phyloP scores from a whole-genome alignment of 2,888 invertebrate genomes.

The Cheilosia pagana region DNA sequence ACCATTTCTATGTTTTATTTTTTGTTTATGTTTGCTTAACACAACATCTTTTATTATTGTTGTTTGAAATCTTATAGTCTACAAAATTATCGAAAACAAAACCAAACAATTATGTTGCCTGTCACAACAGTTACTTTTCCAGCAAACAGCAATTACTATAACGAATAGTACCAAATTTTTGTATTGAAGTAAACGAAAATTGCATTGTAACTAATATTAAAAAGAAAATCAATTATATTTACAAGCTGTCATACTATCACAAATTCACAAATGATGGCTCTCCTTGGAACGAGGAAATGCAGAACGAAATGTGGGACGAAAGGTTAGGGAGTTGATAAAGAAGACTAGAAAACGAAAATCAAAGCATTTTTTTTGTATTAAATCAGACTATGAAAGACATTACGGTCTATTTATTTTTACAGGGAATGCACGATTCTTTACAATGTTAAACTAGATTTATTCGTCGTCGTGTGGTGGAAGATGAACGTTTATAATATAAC shows the following conservation, averaged over 20 bases:
- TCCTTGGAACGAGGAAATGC: slow-evolving; percentile 26
- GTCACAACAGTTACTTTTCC: slow-evolving; percentile 14
- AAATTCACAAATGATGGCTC: neutral
- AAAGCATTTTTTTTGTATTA: slow-evolving; percentile 10
- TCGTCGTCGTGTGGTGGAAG: slow-evolving; percentile 3
- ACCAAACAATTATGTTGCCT: slow-evolving; percentile 43
- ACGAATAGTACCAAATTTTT: slow-evolving; percentile 4
- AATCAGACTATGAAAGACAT: slow-evolving; percentile 15
- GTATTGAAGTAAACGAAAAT: slow-evolving; percentile 58
- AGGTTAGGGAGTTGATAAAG: slow-evolving; percentile 8
- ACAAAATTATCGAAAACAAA: slow-evolving; percentile 52
- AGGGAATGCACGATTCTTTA: slow-evolving; percentile 16
- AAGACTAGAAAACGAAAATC: slow-evolving; percentile 11
- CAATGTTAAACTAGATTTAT: slow-evolving; percentile 25
- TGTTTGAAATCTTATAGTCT: neutral
- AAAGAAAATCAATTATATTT: slow-evolving; percentile 14
- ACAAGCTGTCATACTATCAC: slow-evolving; percentile 27
- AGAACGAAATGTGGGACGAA: slow-evolving; percentile 14
- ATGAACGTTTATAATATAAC: slow-evolving; percentile 2
- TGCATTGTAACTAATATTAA: slow-evolving; percentile 35
- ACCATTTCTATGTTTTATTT: slow-evolving; percentile 6
- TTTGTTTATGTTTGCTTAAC: neutral
- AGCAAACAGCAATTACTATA: neutral
- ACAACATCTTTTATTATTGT: neutral
- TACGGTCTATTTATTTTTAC: slow-evolving; percentile 24